phyloP scores from a whole-genome alignment of 2,888 invertebrate species.

The Ichneumoninae sp. region DNA sequence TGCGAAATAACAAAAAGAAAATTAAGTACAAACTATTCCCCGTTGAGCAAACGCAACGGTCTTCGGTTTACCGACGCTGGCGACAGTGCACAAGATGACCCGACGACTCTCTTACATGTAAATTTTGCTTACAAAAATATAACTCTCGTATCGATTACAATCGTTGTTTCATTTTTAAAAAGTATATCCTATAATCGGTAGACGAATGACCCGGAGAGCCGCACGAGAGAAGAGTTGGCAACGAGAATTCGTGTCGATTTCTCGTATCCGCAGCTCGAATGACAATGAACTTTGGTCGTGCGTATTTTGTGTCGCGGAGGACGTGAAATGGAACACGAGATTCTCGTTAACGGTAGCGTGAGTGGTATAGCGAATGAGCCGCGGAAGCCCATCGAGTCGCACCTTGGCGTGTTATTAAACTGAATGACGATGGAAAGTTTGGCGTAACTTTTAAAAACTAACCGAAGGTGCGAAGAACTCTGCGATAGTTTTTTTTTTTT shows the following conservation, averaged over 20 bases:
- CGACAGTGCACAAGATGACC: neutral
- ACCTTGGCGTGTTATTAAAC: constrained; percentile 29
- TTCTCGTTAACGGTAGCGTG: constrained; percentile 44
- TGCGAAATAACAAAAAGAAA: constrained; percentile 30
- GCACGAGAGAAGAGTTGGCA: neutral
- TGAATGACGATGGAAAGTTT: constrained; percentile 29
- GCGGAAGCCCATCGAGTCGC: neutral
- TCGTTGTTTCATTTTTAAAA: neutral
- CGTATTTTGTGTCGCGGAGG: constrained; percentile 3
- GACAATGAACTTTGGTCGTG: constrained; percentile 36
- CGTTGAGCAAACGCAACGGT: constrained; percentile 40
- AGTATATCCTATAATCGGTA: neutral
- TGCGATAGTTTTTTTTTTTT: neutral
- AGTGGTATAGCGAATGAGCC: constrained; percentile 20
- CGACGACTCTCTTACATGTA: neutral
- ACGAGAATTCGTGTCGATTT: constrained; percentile 45
- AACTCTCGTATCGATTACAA: neutral
- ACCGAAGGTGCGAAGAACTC: constrained; percentile 11
- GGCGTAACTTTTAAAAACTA: constrained; percentile 5
- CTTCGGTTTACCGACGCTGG: constrained; percentile 22
- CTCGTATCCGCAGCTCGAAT: constrained; percentile 36
- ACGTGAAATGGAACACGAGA: constrained; percentile 36
- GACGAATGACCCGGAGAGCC: neutral
- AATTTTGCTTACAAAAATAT: constrained; percentile 44
- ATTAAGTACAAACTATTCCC: constrained; percentile 48